Conservation (phyloP, 2,113 vertebrate genomes). For the Coregonus clupeaformis region DNA sequence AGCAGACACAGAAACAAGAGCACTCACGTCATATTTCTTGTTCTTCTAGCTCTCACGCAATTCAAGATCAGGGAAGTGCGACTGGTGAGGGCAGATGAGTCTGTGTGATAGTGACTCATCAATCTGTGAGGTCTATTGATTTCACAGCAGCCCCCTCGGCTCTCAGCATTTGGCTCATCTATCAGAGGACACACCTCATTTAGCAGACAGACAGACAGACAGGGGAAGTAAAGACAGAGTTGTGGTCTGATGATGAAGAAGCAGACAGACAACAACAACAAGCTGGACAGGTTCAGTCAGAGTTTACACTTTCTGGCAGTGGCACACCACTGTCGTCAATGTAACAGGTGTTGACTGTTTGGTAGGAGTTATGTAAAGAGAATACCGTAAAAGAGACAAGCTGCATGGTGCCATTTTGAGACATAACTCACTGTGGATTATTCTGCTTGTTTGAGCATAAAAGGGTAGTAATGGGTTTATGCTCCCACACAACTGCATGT, state of each 20-base stretch:
- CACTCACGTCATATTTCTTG: background rate
- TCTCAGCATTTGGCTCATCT: background rate
- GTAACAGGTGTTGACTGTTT: conserved; percentile 24
- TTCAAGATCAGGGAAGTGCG: conserved; percentile 8
- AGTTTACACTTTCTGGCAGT: conserved; percentile 1
- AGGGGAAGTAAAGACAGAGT: background rate
- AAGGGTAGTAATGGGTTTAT: conserved; percentile 11
- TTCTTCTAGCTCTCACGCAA: conserved; percentile 29
- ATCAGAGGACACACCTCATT: background rate
- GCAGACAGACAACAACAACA: conserved; percentile 7
- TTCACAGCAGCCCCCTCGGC: background rate
- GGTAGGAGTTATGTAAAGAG: conserved; percentile 15
- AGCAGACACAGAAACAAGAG: background rate
- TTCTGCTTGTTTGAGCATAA: conserved; percentile 29
- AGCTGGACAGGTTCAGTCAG: conserved; percentile 4
- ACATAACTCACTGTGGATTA: conserved; percentile 8
- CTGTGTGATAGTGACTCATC: conserved; percentile 36
- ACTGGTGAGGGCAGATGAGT: conserved; percentile 6
- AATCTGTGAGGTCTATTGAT: conserved; percentile 5
- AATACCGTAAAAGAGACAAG: conserved; percentile 30
- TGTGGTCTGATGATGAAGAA: background rate
- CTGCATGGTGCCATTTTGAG: conserved; percentile 37
- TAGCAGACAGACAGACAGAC: background rate
- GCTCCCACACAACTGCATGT: conserved; percentile 13
- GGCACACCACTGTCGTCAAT: background rate